These are phyloP conservation scores for Caenorhabditis sp. DNA, from an alignment of 2,888 invertebrate species.

Conservation along the genomic window DNA sequence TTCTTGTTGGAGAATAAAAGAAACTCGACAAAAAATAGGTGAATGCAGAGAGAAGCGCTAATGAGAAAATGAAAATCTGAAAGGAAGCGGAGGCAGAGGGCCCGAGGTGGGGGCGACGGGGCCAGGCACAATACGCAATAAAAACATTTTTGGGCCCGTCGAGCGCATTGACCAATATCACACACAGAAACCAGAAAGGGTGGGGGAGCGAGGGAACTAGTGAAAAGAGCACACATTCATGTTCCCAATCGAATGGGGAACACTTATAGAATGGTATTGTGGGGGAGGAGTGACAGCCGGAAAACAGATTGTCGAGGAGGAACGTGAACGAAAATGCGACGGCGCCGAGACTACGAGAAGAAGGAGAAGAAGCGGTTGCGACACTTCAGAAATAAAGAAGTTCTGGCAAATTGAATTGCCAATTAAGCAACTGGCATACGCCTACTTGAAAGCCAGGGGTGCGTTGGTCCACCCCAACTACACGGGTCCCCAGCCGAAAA, in stretches of 20 bases:
- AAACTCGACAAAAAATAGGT: neutral
- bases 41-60: constrained; percentile 28
- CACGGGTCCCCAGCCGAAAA: neutral
- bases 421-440: constrained; percentile 49
- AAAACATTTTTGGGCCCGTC: constrained; percentile 17
- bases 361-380: constrained; percentile 30
- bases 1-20: neutral
- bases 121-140: constrained; percentile 26
- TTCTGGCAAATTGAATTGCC: constrained; percentile 58
- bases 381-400: constrained; percentile 57
- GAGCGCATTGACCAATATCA: constrained; percentile 12
- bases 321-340: neutral
- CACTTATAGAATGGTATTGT: too few species aligned
- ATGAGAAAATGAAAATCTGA: constrained; percentile 51
- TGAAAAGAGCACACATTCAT: too few species aligned
- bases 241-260: too few species aligned
- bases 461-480: constrained; percentile 11
- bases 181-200: too few species aligned
- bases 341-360: neutral
- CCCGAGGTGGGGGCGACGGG: constrained; percentile 15
- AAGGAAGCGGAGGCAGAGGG: constrained; percentile 13
- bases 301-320: constrained; percentile 8
- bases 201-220: too few species aligned
- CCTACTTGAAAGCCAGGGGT: constrained; percentile 29
- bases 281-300: constrained; percentile 5